Evolutionary conservation across 2,113 vertebrate species (phyloP), one percentile per base, ranked within the genome.

Genomic region (Columbina picui): DNA sequence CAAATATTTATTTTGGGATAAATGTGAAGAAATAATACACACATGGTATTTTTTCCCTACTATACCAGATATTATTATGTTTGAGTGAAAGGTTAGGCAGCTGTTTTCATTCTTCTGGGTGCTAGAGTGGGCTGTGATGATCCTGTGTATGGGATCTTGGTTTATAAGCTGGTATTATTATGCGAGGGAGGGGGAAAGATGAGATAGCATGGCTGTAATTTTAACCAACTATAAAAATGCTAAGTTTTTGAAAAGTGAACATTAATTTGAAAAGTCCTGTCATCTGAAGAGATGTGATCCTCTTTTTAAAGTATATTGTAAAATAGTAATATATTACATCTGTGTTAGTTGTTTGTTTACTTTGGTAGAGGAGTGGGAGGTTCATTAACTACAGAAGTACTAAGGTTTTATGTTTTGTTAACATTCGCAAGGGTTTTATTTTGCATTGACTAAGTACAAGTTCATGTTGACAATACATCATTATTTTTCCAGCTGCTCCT

Each of bases 401-500:
- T 92, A 93, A 71, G 45, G 63, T 70, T 69, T 83, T 79, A 41
- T 57, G 39, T 93, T 77, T 85, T 90, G 36, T 87, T 88, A 94
- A 83, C 30, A 71, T 90, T 96, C 92, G 82, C 76, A 94, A 90
- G 45, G 60, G 26, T 59, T 96, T 83, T 79, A 65, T 85, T 97
- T 95, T 94, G 59, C 50, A 64, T 57, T 94, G 64, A 68, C 64
- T 83, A 76, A 90, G 68, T 77, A 80, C 41, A 94, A 94, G 53
- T 70, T 79, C 68, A 52, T 94, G 87, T 94, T 98, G 94, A 95
- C 70, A 95, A 94, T 96, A 96, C 84, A 90, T 78, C 53, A 85
- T 79, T 93, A 43, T 89, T 94, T 96, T 97, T 92, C 83, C 90
- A 96, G 67, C 93, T 96, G 78, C 49, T 68, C 29, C 56, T 83